Evolutionary conservation across 2,113 vertebrate species (phyloP).

Genomic region (Sclerurus mexicanus): DNA sequence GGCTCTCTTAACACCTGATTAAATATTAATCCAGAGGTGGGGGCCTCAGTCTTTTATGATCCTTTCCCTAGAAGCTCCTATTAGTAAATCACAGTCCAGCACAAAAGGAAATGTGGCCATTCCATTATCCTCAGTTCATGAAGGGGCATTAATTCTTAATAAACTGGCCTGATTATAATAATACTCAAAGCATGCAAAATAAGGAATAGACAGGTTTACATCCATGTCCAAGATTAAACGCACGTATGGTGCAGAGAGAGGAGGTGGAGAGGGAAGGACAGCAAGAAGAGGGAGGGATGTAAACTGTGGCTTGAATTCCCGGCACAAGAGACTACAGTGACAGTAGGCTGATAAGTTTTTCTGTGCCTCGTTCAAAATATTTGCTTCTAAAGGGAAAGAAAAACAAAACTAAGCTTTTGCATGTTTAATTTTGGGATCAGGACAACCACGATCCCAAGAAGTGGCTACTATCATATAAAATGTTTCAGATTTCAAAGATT

Average conservation of each 20-base stretch:
- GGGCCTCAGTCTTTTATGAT: conserved; percentile 60
- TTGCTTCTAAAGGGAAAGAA: neutral
- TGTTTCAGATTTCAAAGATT: neutral
- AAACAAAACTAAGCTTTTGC: neutral
- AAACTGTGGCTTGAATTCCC: neutral
- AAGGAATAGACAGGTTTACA: conserved; percentile 68
- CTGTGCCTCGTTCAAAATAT: neutral
- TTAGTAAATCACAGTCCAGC: conserved; percentile 70
- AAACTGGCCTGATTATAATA: conserved; percentile 60
- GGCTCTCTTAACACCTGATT: conserved; percentile 67
- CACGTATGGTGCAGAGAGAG: neutral
- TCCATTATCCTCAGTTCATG: conserved; percentile 64
- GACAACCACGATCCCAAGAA: neutral
- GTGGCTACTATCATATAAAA: neutral
- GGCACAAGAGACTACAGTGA: neutral
- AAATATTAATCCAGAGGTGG: conserved; percentile 71
- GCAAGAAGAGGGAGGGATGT: neutral
- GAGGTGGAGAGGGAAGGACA: neutral
- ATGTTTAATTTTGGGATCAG: neutral
- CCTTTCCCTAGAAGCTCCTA: conserved; percentile 65
- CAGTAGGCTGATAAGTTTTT: neutral
- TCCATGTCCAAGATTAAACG: conserved; percentile 61
- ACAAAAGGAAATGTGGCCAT: conserved; percentile 52
- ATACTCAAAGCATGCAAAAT: conserved; percentile 67
- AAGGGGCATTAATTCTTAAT: conserved; percentile 78